phyloP scores from a whole-genome alignment of 2,113 vertebrate genomes.

The Tachycineta bicolor region DNA sequence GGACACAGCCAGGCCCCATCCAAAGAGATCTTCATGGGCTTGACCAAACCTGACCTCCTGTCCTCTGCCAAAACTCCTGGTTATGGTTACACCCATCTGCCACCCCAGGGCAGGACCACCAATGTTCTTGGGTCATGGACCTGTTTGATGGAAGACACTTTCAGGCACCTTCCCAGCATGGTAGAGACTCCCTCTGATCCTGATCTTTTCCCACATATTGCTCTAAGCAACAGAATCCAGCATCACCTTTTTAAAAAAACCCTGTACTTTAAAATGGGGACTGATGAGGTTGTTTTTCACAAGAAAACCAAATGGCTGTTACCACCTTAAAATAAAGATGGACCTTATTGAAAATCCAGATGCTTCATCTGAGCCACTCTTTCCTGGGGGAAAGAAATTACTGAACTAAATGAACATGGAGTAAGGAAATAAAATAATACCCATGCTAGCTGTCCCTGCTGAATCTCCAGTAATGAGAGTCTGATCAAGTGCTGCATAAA shows the following conservation, averaged over 20 bases:
- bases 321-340: conserved; percentile 27
- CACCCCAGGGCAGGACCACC: background rate
- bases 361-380: background rate
- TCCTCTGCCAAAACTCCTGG: background rate
- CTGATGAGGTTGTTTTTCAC: background rate
- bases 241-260: accelerated
- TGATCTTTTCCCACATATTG: background rate
- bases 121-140: background rate
- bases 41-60: background rate
- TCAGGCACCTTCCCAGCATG: background rate
- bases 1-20: background rate
- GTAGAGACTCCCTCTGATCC: background rate
- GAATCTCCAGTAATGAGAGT: background rate
- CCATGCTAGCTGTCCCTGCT: conserved; percentile 1
- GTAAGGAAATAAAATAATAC: background rate
- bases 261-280: background rate
- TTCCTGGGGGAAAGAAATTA: conserved; percentile 43
- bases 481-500: conserved; percentile 2
- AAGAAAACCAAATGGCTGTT: background rate
- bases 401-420: background rate
- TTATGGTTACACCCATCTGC: background rate
- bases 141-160: background rate
- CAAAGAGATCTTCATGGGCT: background rate
- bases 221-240: background rate
- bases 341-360: conserved; percentile 34